Percentiles rank a stretch among this genome's conserved stretches.
Conservation (phyloP, 92 coral and sea anemone genomes). For the Desmophyllum pertusum region DNA sequence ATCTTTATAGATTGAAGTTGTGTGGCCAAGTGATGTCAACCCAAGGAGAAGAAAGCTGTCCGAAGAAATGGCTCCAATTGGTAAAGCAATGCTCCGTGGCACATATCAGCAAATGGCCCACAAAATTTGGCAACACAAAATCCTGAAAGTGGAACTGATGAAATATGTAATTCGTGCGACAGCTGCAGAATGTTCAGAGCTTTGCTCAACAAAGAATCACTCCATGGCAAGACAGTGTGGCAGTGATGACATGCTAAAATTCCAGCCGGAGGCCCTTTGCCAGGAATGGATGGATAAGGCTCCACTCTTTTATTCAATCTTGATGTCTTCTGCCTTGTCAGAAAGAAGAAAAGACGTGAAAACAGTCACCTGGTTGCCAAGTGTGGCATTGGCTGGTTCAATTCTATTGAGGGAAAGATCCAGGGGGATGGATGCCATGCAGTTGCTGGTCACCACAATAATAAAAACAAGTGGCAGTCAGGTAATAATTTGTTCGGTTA, state of each 20-base stretch:
- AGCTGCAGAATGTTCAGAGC: conserved; percentile 34
- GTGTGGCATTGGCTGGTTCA: conserved; percentile 7
- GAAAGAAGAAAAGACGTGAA: conserved; percentile 36
- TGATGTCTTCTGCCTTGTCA: conserved; percentile 35
- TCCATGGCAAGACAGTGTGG: conserved; percentile 33
- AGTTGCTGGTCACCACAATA: conserved; percentile 1
- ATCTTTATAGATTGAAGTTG: not conserved
- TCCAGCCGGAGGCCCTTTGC: conserved; percentile 24
- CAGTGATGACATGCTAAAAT: conserved; percentile 12
- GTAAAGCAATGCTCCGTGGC: not conserved
- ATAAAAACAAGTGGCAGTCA: conserved; percentile 8
- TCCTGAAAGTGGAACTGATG: conserved; percentile 28
- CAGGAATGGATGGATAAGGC: conserved; percentile 39
- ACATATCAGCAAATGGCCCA: conserved; percentile 11
- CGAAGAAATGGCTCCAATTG: not conserved
- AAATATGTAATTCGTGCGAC: conserved; percentile 23
- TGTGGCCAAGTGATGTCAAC: conserved; percentile 18
- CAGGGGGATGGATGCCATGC: conserved; percentile 19
- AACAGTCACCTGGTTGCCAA: conserved; percentile 17
- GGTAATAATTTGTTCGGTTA: not conserved
- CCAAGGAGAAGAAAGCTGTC: conserved; percentile 1
- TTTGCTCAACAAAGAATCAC: conserved; percentile 18
- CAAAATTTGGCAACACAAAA: conserved; percentile 15
- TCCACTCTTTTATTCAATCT: conserved; percentile 38
- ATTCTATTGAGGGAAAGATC: conserved; percentile 8